A percentile compares a stretch with the other conserved stretches of the same genome.
These are phyloP conservation scores for Agrochola macilenta DNA, from an alignment of 2,888 invertebrate species.

Conservation along the genomic window DNA sequence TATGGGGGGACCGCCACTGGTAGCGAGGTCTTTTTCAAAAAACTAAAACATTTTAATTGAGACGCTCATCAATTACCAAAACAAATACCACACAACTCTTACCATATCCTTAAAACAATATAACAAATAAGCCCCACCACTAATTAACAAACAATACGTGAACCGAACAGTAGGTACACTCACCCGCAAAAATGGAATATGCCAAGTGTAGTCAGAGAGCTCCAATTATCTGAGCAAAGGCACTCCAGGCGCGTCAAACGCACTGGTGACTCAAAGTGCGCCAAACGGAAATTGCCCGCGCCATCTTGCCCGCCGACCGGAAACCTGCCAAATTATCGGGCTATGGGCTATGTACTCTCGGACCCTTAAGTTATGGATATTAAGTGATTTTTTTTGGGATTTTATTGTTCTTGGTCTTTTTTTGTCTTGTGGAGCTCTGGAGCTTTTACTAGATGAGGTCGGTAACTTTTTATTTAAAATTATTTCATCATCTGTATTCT, in stretches of 20 bases:
- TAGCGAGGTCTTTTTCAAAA: background rate
- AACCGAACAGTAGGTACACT: constrained; percentile 4
- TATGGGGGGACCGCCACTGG: no score
- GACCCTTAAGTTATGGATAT: constrained; percentile 56
- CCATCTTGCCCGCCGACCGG: constrained; percentile 79
- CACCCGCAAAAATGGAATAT: constrained; percentile 54
- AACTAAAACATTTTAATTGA: background rate
- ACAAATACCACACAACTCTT: background rate
- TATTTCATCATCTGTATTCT: background rate
- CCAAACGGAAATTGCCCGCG: constrained; percentile 80
- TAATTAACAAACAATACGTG: constrained; percentile 40
- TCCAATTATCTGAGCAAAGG: constrained; percentile 68
- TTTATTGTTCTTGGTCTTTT: constrained; percentile 19
- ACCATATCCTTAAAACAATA: constrained; percentile 9
- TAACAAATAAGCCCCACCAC: background rate
- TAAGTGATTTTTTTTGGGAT: constrained; percentile 42
- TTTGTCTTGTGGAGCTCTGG: background rate
- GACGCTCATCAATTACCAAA: background rate
- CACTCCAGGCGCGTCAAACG: constrained; percentile 74
- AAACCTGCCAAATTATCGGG: constrained; percentile 77
- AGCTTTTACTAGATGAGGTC: background rate
- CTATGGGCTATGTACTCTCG: constrained; percentile 45
- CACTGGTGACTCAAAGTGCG: constrained; percentile 74
- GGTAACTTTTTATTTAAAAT: background rate
- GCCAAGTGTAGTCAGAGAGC: constrained; percentile 50